A percentile compares a stretch with the other conserved stretches of the same genome.
Conservation (phyloP, 2,888 invertebrate species). For the Mythimna lalbum region DNA sequence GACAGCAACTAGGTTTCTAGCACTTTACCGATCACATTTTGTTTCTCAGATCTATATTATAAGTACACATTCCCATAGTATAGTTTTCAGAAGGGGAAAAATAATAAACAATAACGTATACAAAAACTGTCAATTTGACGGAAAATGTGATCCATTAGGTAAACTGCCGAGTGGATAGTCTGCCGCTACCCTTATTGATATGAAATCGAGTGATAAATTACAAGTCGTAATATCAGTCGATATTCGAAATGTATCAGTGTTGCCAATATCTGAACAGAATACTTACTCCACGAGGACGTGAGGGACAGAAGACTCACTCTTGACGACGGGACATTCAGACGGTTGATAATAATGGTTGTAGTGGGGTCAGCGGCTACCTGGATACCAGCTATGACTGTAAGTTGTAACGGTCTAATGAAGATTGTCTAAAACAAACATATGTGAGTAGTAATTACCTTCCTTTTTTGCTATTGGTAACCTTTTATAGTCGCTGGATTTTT, state of each 20-base stretch:
- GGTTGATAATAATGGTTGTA: not conserved
- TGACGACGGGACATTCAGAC: not conserved
- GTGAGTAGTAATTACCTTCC: no score
- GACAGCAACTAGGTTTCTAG: no score
- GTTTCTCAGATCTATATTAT: no score
- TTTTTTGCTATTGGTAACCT: no score
- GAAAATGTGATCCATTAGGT: not conserved
- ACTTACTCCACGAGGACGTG: not conserved
- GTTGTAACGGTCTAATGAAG: not conserved
- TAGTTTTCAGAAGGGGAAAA: not conserved
- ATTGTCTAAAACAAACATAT: no score
- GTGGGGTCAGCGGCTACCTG: not conserved
- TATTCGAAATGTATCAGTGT: conserved; percentile 26
- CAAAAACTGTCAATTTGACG: conserved; percentile 1
- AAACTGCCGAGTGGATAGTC: conserved; percentile 10
- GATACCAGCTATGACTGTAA: not conserved
- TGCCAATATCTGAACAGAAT: conserved; percentile 16
- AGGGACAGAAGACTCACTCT: conserved; percentile 1
- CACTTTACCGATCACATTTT: no score
- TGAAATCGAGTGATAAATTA: conserved; percentile 44
- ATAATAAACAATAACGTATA: not conserved
- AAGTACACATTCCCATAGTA: no score
- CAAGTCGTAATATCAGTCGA: conserved; percentile 36
- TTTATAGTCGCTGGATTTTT: no score
- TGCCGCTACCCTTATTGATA: conserved; percentile 31